Base-by-base conservation (phyloP, 2,113 vertebrate species). In the Pomatorhinus ruficollis region DNA sequence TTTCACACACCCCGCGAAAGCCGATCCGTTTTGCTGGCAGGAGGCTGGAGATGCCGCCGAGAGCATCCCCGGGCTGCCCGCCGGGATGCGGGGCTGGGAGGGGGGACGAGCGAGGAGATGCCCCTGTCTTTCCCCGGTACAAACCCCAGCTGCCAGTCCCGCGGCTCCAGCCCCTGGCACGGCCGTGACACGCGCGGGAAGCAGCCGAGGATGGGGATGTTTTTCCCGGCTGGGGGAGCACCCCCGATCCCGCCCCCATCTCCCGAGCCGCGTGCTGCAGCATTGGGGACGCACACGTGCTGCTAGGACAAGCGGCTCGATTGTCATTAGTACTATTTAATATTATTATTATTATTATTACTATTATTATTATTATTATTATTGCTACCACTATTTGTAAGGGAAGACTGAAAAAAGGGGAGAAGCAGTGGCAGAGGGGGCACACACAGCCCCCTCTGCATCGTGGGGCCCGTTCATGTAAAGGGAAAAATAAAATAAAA, bases 401-500 rank as follows among this genome's bases (percentile, higher is more conserved):
- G 0, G 9, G 25, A 49, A 74, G 4, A 28, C 11, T 53, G 56
- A 19, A 81, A 7, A 42, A 15, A 11, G 14, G 16, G 21, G 12
- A n/a, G 14, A 24, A 69, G 20, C 7, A 2, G 39, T 4, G 39
- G 5, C 27, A 37, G 44, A 50, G 54, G 70, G 56, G 81, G 33
- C 52, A 31, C 74, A 18, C 30, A 4, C 4, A 27, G 20, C 54
- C 64, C 50, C 50, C n/a, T 49, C 70, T 45, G 65, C 37, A 30
- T 64, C 1, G 2, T 10, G 8, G 42, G 19, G 35, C 28, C 12
- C 3, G 2, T 14, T 7, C 1, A 2, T 3, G 28, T 27, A 64
- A 60, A 82, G 53, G 35, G 5, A 77, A 89, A 94, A 95, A 75
- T 25, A 86, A 95, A 96, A 95, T 76, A 82, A 56, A 54, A 49